These are phyloP conservation scores for Blennius ocellaris DNA, from an alignment of 2,113 vertebrate genomes.

Conservation along the genomic window DNA sequence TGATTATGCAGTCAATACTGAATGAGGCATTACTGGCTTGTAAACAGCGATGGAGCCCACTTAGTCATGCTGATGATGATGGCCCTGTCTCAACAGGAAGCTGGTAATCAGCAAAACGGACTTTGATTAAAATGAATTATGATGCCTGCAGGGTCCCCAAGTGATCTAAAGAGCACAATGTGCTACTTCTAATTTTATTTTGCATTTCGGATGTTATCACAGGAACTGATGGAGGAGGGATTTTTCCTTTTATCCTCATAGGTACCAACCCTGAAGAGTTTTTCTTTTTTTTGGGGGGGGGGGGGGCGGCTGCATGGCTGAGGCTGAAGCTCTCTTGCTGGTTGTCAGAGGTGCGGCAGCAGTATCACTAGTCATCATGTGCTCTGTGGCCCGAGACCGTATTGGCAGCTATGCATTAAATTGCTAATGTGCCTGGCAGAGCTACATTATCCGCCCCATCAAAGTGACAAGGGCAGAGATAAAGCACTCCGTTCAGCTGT, in stretches of 20 bases:
- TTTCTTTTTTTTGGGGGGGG: not conserved
- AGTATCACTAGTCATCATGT: slow-evolving; percentile 25
- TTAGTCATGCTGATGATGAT: slow-evolving; percentile 57
- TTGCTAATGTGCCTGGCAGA: slow-evolving; percentile 65
- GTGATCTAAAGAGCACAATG: slow-evolving; percentile 39
- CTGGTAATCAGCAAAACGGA: slow-evolving; percentile 56
- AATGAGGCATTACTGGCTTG: slow-evolving; percentile 46
- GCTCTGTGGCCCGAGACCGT: slow-evolving; percentile 44
- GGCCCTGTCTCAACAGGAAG: slow-evolving; percentile 47
- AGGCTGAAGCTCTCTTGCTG: slow-evolving; percentile 10
- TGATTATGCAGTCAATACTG: slow-evolving; percentile 56
- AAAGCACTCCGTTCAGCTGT: slow-evolving; percentile 50
- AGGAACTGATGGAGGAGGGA: slow-evolving; percentile 13
- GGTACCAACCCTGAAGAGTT: slow-evolving; percentile 10
- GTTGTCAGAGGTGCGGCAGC: slow-evolving; percentile 23
- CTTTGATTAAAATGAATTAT: slow-evolving; percentile 56
- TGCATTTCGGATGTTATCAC: slow-evolving; percentile 28
- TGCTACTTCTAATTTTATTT: slow-evolving; percentile 38
- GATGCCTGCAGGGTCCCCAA: slow-evolving; percentile 9
- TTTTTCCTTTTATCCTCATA: not conserved
- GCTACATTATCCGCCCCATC: slow-evolving; percentile 64
- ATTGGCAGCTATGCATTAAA: slow-evolving; percentile 68
- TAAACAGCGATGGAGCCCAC: slow-evolving; percentile 49
- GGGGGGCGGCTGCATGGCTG: too few species aligned
- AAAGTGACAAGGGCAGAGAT: slow-evolving; percentile 63